Percentiles rank a stretch among this genome's conserved stretches.
Conservation (phyloP, 2,888 invertebrate genomes). For the Podabrus alpinus region DNA sequence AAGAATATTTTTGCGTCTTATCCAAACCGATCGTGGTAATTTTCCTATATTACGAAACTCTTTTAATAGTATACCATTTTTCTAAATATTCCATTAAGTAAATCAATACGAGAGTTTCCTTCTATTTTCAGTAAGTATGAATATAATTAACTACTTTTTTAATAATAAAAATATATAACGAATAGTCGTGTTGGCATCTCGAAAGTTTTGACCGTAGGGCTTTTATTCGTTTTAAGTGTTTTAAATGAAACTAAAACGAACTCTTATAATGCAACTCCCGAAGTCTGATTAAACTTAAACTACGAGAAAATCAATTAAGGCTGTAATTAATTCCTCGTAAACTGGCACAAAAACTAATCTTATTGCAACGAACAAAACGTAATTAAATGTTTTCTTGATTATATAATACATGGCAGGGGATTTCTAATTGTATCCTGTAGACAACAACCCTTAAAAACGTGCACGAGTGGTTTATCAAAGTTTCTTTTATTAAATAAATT, state of each 20-base stretch:
- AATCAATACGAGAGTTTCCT: not conserved
- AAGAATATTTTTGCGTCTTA: not conserved
- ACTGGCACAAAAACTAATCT: constrained; percentile 52
- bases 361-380: constrained; percentile 51
- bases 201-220: constrained; percentile 11
- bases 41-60: too few species aligned
- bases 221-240: constrained; percentile 20
- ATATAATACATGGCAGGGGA: constrained; percentile 47
- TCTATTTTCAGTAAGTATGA: not conserved
- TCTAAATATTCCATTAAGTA: not conserved
- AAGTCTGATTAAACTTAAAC: constrained; percentile 48
- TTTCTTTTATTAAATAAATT: not conserved
- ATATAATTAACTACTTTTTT: not conserved
- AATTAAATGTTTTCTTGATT: constrained; percentile 52
- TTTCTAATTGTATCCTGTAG: constrained; percentile 38
- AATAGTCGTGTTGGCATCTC: not conserved
- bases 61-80: not conserved
- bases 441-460: constrained; percentile 9
- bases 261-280: constrained; percentile 43
- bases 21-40: too few species aligned
- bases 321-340: constrained; percentile 53
- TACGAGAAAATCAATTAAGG: constrained; percentile 53
- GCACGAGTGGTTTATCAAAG: not conserved
- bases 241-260: constrained; percentile 35
- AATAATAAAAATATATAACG: not conserved